A percentile compares a stretch with the other conserved stretches of the same genome.
These are phyloP conservation scores for Drosophila neonasuta DNA, from an alignment of 2,888 invertebrate species.

Conservation along the genomic window DNA sequence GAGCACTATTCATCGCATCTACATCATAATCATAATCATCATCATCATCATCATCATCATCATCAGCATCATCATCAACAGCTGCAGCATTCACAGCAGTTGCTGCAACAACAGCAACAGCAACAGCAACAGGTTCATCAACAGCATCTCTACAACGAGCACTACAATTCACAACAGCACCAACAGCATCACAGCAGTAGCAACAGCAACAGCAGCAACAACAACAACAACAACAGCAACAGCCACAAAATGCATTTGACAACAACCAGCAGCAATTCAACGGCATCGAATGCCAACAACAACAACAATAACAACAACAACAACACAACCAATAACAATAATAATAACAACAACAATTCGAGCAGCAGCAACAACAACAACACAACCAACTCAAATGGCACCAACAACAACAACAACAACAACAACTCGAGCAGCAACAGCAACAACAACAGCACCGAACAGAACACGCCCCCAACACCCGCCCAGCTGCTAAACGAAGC, in stretches of 20 bases:
- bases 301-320: slow-evolving; percentile 81
- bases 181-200: slow-evolving; percentile 29
- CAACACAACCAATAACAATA: slow-evolving; percentile 65
- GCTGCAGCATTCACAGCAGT: slow-evolving; percentile 24
- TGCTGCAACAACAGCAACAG: slow-evolving; percentile 38
- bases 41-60: too few relatives aligned
- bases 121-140: slow-evolving; percentile 50
- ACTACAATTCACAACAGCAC: slow-evolving; percentile 26
- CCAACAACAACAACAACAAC: slow-evolving; percentile 68
- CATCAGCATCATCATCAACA: too few relatives aligned
- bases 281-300: slow-evolving; percentile 73
- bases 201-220: slow-evolving; percentile 32
- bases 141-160: slow-evolving; percentile 48
- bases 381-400: slow-evolving; percentile 72
- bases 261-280: slow-evolving; percentile 66
- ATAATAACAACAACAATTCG: slow-evolving; percentile 67
- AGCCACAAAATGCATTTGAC: slow-evolving; percentile 80
- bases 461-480: slow-evolving; percentile 88
- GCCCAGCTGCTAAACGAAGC: slow-evolving; percentile 89
- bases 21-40: too few relatives aligned
- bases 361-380: slow-evolving; percentile 83
- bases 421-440: slow-evolving; percentile 77
- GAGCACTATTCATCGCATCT: too few relatives aligned
- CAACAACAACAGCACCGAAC: slow-evolving; percentile 81
- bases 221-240: slow-evolving; percentile 47